Base-by-base conservation (phyloP, 2,113 vertebrate species). In the Actenoides lindsayi region DNA sequence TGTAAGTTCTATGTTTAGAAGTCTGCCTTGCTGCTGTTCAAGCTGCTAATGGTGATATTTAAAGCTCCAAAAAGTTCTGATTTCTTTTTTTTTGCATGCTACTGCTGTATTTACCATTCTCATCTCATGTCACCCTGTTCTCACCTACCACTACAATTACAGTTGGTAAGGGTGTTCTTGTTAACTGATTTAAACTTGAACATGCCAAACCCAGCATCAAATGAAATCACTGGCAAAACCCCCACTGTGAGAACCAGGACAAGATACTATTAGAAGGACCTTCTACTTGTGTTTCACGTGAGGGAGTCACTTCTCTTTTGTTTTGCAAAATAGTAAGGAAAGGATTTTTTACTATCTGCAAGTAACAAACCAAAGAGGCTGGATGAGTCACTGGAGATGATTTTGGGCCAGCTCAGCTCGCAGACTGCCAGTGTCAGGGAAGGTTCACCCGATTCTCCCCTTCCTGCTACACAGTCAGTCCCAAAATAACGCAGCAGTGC, bases 181-280 rank as follows among this genome's bases (percentile, higher is more conserved):
- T 63, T 69, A 76, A 65, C 41, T 35, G 50, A 95, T 51, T 73
- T 73, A 71, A 84, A 87, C 69, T 73, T 2, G 1, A 96, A 87
- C 50, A 27, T 0, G 8, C 53, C 86, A 94, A 92, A 89, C 41
- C 10, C 65, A 84, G 57, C 63, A 82, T 57, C 41, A 44, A 65
- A 79, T 79, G 59, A 93, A 96, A 93, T 84, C 80, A 39, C 53
- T 94, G 83, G 93, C 83, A 96, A 96, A 95, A 50, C 4, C 94
- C 42, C 51, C 51, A 68, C 54, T 69, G 57, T 93, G 93, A 95
- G 85, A 97, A 86, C 25, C 23, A 41, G 13, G 74, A 89, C 2
- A 4, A 76, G 83, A 79, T 35, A 54, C 87, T 69, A 41, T 70
- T 75, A 57, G 77, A 89, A 84, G 62, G 87, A 48, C 6, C 62